Evolutionary conservation across 1,140 invertebrate species (phyloP), one percentile per base, ranked within the genome.

Genomic region (Drosophila ogumai): DNA sequence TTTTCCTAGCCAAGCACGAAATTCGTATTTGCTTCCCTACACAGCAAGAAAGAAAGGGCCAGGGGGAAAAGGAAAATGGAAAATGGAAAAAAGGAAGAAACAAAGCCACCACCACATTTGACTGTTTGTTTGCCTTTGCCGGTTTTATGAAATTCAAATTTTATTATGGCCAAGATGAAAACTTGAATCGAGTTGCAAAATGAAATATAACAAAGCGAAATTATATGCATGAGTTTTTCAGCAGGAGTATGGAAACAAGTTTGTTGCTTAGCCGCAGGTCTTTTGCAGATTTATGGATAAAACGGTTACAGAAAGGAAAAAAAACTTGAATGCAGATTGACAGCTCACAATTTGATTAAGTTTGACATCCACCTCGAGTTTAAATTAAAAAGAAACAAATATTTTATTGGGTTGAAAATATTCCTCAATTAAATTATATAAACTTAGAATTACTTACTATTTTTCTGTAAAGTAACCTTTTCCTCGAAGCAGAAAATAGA

Each of bases 61-160:
- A 49, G 41, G 8, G 28, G 28, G 22, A 19, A 49, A 41, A 15
- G 12, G 13, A 38, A 66, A 56, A 38, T 17, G 43, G 46, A 41
- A 41, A 6, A 17, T 28, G 25, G 25, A 28, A 28, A 28, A 28
- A 28, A 28, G 25, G 57, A 82, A 10, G 44, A 43, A 34, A 46
- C 22, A 50, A 64, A 65, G 4, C 13, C 61, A 10, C 47, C 59
- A 50, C 46, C 36, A 72, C 43, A 82, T 67, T 78, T 69, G 65
- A 54, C 46, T 66, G 40, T 60, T 68, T 69, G 40, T 41, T 55
- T 19, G 34, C 47, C 64, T 58, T 57, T 64, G 28, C 54, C 40
- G 41, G 54, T 63, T 58, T 69, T 69, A 78, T 88, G 49, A 84
- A 75, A 84, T 78, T 82, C 73, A 84, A 87, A 90, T 84, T 90